Percentiles rank a stretch among this genome's conserved stretches.
Evolutionary conservation across 1,140 invertebrate species (phyloP).

Genomic region (Cherax destructor): DNA sequence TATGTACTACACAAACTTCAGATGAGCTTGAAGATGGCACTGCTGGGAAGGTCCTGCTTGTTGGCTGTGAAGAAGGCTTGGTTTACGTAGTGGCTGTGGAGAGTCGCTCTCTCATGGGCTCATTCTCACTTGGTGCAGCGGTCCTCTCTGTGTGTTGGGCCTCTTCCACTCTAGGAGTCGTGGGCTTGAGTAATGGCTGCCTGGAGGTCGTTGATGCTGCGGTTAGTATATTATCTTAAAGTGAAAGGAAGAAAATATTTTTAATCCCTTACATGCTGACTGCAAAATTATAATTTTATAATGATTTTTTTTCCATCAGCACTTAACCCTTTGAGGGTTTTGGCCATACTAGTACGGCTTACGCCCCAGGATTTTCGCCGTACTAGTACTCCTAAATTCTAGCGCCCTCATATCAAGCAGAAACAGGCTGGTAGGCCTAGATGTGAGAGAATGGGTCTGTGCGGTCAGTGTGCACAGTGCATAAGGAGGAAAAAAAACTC

Average conservation of each 20-base stretch:
- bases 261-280: background rate
- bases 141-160: slow-evolving; percentile 77
- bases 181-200: slow-evolving; percentile 76
- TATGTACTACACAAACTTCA: slow-evolving; percentile 68
- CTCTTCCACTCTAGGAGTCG: slow-evolving; percentile 73
- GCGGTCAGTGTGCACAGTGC: too few species aligned
- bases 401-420: too few species aligned
- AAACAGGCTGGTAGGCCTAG: too few species aligned
- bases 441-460: too few species aligned
- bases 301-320: too few species aligned
- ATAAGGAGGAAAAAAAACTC: too few species aligned
- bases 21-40: slow-evolving; percentile 81
- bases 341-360: too few species aligned
- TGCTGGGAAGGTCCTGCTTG: slow-evolving; percentile 80
- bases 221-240: slow-evolving; percentile 36
- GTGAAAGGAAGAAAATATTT: background rate
- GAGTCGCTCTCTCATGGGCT: slow-evolving; percentile 77
- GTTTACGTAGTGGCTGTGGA: slow-evolving; percentile 80
- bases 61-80: slow-evolving; percentile 81
- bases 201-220: slow-evolving; percentile 48
- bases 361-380: too few species aligned
- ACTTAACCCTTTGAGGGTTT: too few species aligned
- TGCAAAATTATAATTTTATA: too few species aligned
- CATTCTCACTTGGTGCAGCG: slow-evolving; percentile 75
- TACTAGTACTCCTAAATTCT: too few species aligned